Base-by-base conservation (phyloP, 64 coral and sea anemone species). In the Porites australiensis region DNA sequence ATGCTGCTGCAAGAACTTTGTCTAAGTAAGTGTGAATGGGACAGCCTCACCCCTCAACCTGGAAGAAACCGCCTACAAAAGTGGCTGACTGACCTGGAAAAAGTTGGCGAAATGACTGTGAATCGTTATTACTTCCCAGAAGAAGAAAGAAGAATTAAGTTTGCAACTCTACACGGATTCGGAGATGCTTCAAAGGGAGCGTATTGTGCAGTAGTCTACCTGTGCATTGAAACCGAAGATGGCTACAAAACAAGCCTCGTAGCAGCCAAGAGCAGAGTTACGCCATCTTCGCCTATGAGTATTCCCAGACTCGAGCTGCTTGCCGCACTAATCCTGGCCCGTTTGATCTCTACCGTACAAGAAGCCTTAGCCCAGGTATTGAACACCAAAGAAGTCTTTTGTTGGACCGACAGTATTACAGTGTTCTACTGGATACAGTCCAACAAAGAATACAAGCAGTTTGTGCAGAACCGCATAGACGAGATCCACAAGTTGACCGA, bases 251-350 rank as follows among this genome's bases (percentile, higher is more conserved):
- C 71, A 10, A 89, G 54, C 22, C 87, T 94, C 61, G 77, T 77
- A 62, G 76, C 85, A 22, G 74, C 92, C 19, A 89, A 94, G 78
- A 89, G 68, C 3, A 15, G 86, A 83, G 86, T 89, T 6, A 46
- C 76, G 45, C 64, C 75, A 44, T 48, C 78, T 3, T 59, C 91
- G 57, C 48, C 91, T 13, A 89, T 58, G 20, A 81, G 15, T 8
- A 94, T 88, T 23, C 77, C 92, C 11, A 80, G 92, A 71, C 60
- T 94, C 14, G 83, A 93, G 23, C 50, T 93, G 49, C 50, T 92
- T 48, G 90, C 90, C 58, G 80, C 70, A 13, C 72, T 92, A 0
- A 86, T 92, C 54, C 79, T 92, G 8, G 72, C 70, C 48, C 79
- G 57, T 46, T 71, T 92, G 5, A 86, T 92, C 62, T 66, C 75